phyloP scores from a whole-genome alignment of 2,113 vertebrate species.

The Melierax canorus region DNA sequence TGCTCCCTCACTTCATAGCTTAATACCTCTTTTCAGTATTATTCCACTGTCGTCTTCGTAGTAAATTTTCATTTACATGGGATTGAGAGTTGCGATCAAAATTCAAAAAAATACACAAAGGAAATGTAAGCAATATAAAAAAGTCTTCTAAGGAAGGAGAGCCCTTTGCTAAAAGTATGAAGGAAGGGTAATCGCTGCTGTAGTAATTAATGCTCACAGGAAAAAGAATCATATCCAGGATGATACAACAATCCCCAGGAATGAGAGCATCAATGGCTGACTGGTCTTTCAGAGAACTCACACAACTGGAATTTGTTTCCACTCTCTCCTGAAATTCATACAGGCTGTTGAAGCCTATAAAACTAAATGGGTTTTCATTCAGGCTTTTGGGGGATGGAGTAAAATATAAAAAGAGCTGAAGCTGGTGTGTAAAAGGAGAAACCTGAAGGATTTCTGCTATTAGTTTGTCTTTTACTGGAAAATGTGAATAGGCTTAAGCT shows the following conservation, averaged over 20 bases:
- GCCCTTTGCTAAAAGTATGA: not conserved
- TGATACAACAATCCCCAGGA: not conserved
- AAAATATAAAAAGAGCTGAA: not conserved
- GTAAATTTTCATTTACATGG: not conserved
- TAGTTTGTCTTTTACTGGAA: conserved; percentile 11
- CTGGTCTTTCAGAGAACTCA: not conserved
- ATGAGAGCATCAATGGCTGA: not conserved
- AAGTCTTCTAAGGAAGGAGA: not conserved
- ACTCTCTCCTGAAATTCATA: not conserved
- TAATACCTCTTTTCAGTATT: not conserved
- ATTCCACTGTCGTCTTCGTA: not conserved
- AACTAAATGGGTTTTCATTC: not conserved
- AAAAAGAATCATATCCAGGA: not conserved
- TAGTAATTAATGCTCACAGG: not conserved
- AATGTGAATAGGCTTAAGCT: not conserved
- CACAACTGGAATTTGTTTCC: not conserved
- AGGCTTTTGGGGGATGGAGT: not conserved
- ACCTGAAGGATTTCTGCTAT: not conserved
- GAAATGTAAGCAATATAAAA: not conserved
- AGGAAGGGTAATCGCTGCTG: accelerated
- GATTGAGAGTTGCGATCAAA: not conserved
- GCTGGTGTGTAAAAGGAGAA: not conserved
- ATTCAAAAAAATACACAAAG: not conserved
- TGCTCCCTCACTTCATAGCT: not conserved
- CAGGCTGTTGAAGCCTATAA: not conserved